Evolutionary conservation across 2,888 invertebrate species (phyloP).

Genomic region (Ornithoptera alexandrae): DNA sequence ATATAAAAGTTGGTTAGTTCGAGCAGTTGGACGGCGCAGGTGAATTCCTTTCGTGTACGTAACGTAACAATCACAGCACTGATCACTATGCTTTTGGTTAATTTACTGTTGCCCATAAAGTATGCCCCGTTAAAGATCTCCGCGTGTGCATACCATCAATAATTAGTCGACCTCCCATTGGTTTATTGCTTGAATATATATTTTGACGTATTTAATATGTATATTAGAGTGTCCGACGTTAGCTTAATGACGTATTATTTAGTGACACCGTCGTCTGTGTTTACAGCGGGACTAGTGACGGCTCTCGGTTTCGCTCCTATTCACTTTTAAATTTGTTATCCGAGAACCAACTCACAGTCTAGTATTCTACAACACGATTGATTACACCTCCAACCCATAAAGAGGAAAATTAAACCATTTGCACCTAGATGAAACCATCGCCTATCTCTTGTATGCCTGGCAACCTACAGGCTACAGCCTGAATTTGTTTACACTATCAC

Average conservation of each 20-base stretch:
- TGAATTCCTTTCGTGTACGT: constrained; percentile 11
- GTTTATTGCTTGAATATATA: constrained; percentile 49
- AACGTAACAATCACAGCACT: constrained; percentile 10
- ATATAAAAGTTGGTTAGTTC: constrained; percentile 1
- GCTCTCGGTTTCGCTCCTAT: constrained; percentile 7
- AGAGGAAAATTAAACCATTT: no score
- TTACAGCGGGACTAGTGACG: constrained; percentile 26
- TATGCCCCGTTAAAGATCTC: constrained; percentile 47
- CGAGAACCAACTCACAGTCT: no score
- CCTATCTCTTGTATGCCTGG: no score
- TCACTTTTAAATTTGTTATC: no score
- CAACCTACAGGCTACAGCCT: no score
- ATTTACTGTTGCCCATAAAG: constrained; percentile 41
- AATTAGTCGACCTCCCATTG: constrained; percentile 71
- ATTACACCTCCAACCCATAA: no score
- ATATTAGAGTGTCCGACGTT: constrained; percentile 54
- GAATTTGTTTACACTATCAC: no score
- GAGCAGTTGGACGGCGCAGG: constrained; percentile 12
- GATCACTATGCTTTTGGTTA: constrained; percentile 30
- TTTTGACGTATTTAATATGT: constrained; percentile 59
- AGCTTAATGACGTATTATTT: constrained; percentile 43
- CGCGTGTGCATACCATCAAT: constrained; percentile 67
- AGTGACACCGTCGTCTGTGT: constrained; percentile 29
- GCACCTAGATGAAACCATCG: no score
- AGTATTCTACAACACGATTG: no score